A percentile compares a stretch with the other conserved stretches of the same genome.
Conservation (phyloP, 2,113 vertebrate genomes). For the Turnix velox region DNA sequence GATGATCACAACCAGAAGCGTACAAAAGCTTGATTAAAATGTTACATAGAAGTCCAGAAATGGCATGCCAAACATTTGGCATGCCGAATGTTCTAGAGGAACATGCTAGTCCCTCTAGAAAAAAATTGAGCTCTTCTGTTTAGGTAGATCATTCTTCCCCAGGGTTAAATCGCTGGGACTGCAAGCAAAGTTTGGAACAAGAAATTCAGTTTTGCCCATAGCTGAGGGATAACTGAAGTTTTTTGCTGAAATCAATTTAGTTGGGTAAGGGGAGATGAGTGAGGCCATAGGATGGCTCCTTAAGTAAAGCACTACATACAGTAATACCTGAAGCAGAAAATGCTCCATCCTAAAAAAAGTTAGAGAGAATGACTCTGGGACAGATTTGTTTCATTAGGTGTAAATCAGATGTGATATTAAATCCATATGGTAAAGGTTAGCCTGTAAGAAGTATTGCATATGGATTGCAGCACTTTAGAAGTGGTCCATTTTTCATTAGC, state of each 20-base stretch:
- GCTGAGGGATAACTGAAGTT: background rate
- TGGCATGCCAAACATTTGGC: background rate
- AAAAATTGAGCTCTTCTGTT: background rate
- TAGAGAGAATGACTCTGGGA: background rate
- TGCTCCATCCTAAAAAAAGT: background rate
- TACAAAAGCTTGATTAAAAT: background rate
- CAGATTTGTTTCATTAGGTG: constrained; percentile 21
- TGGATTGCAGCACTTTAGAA: constrained; percentile 43
- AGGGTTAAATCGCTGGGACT: background rate
- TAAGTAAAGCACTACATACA: background rate
- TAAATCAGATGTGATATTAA: constrained; percentile 70
- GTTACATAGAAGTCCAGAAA: background rate
- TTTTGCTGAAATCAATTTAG: background rate
- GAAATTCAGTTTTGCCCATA: background rate
- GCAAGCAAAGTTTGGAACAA: background rate
- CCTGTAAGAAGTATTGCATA: constrained; percentile 51
- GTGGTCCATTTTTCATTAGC: constrained; percentile 46
- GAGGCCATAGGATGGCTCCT: background rate
- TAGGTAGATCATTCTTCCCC: background rate
- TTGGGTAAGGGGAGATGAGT: background rate
- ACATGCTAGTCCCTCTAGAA: background rate
- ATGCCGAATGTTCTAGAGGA: background rate
- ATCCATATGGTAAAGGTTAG: constrained; percentile 67
- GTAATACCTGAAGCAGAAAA: background rate
- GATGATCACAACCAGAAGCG: background rate